Base-by-base conservation (phyloP, 1,140 invertebrate species). In the Euglossa dilemma region DNA sequence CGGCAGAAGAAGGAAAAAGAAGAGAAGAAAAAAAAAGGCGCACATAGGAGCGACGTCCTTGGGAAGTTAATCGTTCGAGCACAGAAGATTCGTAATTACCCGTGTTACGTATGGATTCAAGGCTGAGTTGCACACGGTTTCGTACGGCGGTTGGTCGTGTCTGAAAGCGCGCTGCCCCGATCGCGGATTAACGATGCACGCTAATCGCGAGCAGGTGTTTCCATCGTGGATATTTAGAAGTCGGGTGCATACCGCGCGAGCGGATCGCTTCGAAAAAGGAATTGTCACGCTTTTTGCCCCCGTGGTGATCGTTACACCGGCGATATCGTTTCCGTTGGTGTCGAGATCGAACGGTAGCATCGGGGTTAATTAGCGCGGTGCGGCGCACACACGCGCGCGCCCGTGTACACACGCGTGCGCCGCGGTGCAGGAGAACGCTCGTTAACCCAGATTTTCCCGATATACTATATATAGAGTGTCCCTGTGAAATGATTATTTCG, bases 371-470 rank as follows among this genome's bases (percentile, higher is more conserved):
- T 85, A 85, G 79, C 83, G 79, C 83, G 52, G 45, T 23, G 45
- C 78, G 50, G 47, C 74, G 52, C 56, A 67, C 54, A 66, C 52
- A 45, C 4, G 25, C 43, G 45, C 47, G 45, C 25, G 64, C 45
- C 12, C 64, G 20, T n/a, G 25, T 18, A n/a, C 67, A 36, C 25
- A 71, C 36, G 11, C 20, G 20, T 11, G 45, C 25, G 23, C 28
- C 1, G 2, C 25, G 61, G 20, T 3, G 52, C 45, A 57, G 47
- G 67, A 50, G 71, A 61, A 75, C 64, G 47, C 83, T 85, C 79
- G 79, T 85, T 85, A 85, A 85, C 83, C 83, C 79, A 85, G 78
- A 85, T 85, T 85, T 81, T 85, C 79, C 43, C 78, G 78, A 80
- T 81, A 81, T 45, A 80, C 78, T 77, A 63, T 63, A 77, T 71